These are phyloP conservation scores for Triplophysa yarkandensis DNA, from an alignment of 2,797 vertebrate genomes.

Conservation along the genomic window DNA sequence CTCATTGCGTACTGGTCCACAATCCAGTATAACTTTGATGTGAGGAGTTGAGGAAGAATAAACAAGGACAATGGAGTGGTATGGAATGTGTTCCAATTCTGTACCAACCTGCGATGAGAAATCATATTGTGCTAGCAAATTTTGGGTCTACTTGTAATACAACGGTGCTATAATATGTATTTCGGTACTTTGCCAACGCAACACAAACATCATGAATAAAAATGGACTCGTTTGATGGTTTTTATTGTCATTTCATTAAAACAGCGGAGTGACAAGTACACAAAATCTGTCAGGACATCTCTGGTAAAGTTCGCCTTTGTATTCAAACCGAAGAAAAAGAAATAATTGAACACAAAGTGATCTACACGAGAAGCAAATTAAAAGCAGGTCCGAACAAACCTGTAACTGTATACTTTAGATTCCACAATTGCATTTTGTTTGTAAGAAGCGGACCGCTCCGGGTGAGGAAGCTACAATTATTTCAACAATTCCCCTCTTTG, in stretches of 20 bases:
- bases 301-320: slow-evolving; percentile 26
- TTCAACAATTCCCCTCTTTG: slow-evolving; percentile 61
- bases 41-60: background rate
- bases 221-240: background rate
- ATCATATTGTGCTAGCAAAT: background rate
- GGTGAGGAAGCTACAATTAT: slow-evolving; percentile 62
- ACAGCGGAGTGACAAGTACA: slow-evolving; percentile 8
- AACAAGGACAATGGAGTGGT: background rate
- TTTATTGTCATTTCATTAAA: slow-evolving; percentile 24
- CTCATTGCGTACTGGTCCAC: background rate
- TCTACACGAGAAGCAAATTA: slow-evolving; percentile 59
- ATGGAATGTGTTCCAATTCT: background rate
- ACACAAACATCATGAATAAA: slow-evolving; percentile 29
- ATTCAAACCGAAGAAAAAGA: slow-evolving; percentile 47
- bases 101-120: background rate
- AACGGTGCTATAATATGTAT: slow-evolving; percentile 23
- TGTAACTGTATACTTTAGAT: slow-evolving; percentile 67
- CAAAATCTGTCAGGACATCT: background rate
- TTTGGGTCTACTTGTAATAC: background rate
- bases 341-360: slow-evolving; percentile 58
- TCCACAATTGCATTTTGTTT: slow-evolving; percentile 74
- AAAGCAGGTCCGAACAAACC: slow-evolving; percentile 69
- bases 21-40: background rate
- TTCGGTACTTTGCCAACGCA: background rate
- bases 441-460: slow-evolving; percentile 62